Conservation (phyloP, 1,140 invertebrate species). For the Penaeus vannamei region DNA sequence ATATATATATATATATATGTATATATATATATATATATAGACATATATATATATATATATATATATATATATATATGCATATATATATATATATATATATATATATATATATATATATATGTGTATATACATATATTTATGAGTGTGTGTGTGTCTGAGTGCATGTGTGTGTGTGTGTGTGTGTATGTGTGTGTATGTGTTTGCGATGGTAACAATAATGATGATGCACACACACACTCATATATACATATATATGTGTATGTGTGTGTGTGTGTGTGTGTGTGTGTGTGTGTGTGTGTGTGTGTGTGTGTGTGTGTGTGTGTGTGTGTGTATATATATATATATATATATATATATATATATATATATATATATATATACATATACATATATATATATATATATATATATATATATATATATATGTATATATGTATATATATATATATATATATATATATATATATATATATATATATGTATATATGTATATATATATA, state of each 20-base stretch:
- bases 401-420: no score
- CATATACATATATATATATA: no score
- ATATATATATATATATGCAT: constrained; percentile 12
- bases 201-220: no score
- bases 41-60: background rate
- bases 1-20: constrained; percentile 17
- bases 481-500: no score
- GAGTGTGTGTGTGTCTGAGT: background rate
- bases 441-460: no score
- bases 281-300: background rate
- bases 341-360: no score
- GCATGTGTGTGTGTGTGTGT: background rate
- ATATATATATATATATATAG: background rate
- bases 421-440: no score
- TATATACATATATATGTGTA: background rate
- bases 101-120: constrained; percentile 14
- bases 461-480: no score
- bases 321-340: no score
- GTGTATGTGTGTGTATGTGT: background rate
- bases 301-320: background rate
- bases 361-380: no score
- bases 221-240: background rate
- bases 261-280: background rate
- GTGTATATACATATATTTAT: constrained; percentile 7
- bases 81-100: constrained; percentile 17